Base-by-base conservation (phyloP, 1,140 invertebrate species). In the Apis cerana region DNA sequence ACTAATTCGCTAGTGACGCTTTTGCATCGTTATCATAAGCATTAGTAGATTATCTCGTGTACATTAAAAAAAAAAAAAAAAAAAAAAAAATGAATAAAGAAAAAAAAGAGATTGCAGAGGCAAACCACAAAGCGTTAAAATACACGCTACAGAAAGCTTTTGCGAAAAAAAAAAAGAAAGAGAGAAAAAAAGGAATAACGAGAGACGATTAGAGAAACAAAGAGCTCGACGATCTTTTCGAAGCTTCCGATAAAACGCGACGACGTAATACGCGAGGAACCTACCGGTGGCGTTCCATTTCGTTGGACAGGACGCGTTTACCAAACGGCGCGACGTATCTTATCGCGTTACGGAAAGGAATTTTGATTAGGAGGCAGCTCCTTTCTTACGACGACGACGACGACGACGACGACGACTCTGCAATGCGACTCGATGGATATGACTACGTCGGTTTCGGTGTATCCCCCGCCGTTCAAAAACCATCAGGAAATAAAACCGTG, bases 301-400 rank as follows among this genome's bases (percentile, higher is more conserved):
- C 27, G 15, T 10, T 9, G 61, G 27, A 59, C 54, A 48, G 70
- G 54, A 67, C 71, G 72, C 61, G 72, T 83, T 77, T 68, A 77
- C 80, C 64, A n/a, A 84, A 75, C 67, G 61, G 27, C 70, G 58
- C 68, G 27, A 43, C 61, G 83, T 88, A 87, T 88, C 86, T 87
- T 87, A 88, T 88, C 86, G 82, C 85, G 54, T 84, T 75, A 62
- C 75, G 70, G 74, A 78, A 87, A 87, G 82, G 86, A 88, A 88
- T 88, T 84, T 85, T 81, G 85, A 88, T 87, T 88, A 84, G 85
- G 75, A 80, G 43, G 80, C 77, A 86, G 65, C 61, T 78, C 72
- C 43, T 56, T 64, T 67, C 77, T 86, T 76, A 71, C 71, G 61
- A 10, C 12, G 64, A n/a, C 33, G 33, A 33, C 33, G 2, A 71